phyloP scores from a whole-genome alignment of 1,140 invertebrate species.

The Linepithema humile region DNA sequence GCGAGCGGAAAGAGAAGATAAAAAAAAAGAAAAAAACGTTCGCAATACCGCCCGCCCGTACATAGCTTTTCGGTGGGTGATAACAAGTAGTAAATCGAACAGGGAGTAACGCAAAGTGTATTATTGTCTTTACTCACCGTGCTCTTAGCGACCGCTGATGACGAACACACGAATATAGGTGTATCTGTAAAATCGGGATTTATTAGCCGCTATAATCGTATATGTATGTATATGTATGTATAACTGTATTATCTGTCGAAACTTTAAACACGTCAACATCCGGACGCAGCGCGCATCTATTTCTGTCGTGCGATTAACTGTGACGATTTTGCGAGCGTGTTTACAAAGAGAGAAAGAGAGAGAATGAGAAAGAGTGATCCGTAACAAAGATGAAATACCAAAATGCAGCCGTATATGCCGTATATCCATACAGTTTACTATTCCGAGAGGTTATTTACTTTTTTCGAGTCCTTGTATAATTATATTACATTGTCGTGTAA shows the following conservation, averaged over 20 bases:
- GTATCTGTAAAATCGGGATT: constrained; percentile 70
- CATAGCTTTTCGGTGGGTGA: constrained; percentile 29
- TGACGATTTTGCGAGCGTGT: constrained; percentile 69
- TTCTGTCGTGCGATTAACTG: constrained; percentile 72
- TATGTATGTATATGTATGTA: constrained; percentile 75
- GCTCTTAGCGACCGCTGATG: constrained; percentile 69
- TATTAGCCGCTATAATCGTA: constrained; percentile 70
- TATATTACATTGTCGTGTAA: constrained; percentile 68
- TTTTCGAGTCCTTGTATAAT: constrained; percentile 70
- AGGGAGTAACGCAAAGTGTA: constrained; percentile 29
- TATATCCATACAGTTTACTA: constrained; percentile 64
- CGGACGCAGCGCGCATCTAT: constrained; percentile 66
- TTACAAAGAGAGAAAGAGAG: constrained; percentile 36
- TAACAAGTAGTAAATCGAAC: constrained; percentile 31
- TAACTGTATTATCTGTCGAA: constrained; percentile 73
- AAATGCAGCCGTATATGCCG: constrained; percentile 61
- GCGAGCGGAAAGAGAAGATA: neutral
- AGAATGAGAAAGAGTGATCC: neutral
- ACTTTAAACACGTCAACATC: constrained; percentile 70
- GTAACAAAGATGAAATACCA: constrained; percentile 67
- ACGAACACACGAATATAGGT: constrained; percentile 64
- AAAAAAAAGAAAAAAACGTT: neutral
- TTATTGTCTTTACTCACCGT: constrained; percentile 64
- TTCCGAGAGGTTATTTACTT: constrained; percentile 70
- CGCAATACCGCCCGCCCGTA: neutral